phyloP scores from a whole-genome alignment of 2,888 invertebrate species.

The Bembecia ichneumoniformis region DNA sequence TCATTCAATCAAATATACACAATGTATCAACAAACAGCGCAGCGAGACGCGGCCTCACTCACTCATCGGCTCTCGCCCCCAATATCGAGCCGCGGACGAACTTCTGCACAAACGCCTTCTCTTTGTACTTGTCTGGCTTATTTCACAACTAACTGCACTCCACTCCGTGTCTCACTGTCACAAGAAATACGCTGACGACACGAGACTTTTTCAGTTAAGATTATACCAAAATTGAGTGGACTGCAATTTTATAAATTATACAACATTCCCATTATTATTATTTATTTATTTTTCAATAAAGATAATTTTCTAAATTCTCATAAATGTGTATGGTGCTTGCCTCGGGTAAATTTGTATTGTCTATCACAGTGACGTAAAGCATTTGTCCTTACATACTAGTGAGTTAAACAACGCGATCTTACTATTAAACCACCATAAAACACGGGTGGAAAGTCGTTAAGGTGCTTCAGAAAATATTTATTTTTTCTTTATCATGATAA shows the following conservation, averaged over 20 bases:
- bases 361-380: conserved; percentile 70
- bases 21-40: conserved; percentile 71
- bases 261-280: conserved; percentile 25
- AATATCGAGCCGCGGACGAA: conserved; percentile 4
- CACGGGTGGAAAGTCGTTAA: conserved; percentile 61
- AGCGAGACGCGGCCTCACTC: conserved; percentile 56
- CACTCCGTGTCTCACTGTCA: neutral
- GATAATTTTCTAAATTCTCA: conserved; percentile 31
- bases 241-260: conserved; percentile 3
- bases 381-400: conserved; percentile 71
- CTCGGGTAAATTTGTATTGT: conserved; percentile 60
- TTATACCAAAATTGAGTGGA: neutral
- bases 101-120: conserved; percentile 61
- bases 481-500: conserved; percentile 42
- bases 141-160: conserved; percentile 1
- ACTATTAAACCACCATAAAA: conserved; percentile 65
- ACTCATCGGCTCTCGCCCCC: conserved; percentile 16
- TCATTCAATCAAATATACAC: conserved; percentile 72
- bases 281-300: conserved; percentile 15
- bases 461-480: conserved; percentile 66
- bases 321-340: conserved; percentile 54
- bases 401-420: conserved; percentile 66
- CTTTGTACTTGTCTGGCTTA: conserved; percentile 26
- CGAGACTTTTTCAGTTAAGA: neutral
- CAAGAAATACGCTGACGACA: neutral